phyloP scores from a whole-genome alignment of 2,113 vertebrate genomes.

The Nansenia antarctica region DNA sequence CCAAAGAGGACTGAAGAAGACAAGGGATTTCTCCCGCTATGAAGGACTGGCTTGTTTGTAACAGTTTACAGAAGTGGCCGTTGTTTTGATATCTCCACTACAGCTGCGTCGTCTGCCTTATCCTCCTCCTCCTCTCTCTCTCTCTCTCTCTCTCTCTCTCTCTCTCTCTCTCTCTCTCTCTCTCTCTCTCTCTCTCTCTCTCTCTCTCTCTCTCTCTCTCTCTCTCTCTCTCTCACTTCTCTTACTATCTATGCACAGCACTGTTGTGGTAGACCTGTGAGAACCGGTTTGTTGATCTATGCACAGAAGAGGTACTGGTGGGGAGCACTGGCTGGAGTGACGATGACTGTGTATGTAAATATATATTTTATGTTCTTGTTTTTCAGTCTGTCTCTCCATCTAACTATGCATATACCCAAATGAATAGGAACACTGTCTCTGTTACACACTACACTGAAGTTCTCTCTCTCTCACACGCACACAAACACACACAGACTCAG shows the following conservation, averaged over 20 bases:
- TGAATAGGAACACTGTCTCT: conserved; percentile 32
- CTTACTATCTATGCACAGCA: conserved; percentile 75
- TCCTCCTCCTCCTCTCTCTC: conserved; percentile 17
- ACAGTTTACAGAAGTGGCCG: conserved; percentile 15
- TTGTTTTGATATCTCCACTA: conserved; percentile 33
- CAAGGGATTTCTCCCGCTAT: conserved; percentile 23
- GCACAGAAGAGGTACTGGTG: conserved; percentile 35
- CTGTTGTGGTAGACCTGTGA: conserved; percentile 49
- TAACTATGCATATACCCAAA: conserved; percentile 68
- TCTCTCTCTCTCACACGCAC: background rate
- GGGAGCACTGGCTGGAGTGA: conserved; percentile 13
- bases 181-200: background rate
- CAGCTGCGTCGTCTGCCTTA: conserved; percentile 17
- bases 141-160: background rate
- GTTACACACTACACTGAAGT: conserved; percentile 36
- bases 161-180: conserved; percentile 21
- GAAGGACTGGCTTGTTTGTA: conserved; percentile 45
- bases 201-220: conserved; percentile 6
- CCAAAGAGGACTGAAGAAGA: conserved; percentile 52
- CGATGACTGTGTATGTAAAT: conserved; percentile 13
- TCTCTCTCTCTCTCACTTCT: conserved; percentile 26
- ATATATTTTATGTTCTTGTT: conserved; percentile 13
- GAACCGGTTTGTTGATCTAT: conserved; percentile 44
- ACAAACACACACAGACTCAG: conserved; percentile 32
- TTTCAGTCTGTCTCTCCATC: conserved; percentile 38